Evolutionary conservation across 2,113 vertebrate species (phyloP).

Genomic region (Lepidothrix coronata): DNA sequence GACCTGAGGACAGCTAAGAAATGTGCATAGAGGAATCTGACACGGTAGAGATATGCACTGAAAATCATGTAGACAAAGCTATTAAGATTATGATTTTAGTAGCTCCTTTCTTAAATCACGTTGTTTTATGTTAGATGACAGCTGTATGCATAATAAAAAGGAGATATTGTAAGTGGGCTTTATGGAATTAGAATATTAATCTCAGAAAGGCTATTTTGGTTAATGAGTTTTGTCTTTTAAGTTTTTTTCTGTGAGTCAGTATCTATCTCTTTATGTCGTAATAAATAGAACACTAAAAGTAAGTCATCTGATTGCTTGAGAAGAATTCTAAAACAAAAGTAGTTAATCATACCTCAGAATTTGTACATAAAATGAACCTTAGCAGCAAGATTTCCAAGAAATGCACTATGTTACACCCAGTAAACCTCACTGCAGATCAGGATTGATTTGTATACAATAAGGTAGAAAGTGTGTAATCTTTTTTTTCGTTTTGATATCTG

Average conservation of each 20-base stretch:
- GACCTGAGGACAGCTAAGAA: background rate
- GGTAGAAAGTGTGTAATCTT: background rate
- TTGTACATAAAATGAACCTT: background rate
- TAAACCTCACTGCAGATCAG: background rate
- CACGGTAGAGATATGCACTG: background rate
- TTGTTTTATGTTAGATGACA: constrained; percentile 18
- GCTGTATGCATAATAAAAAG: background rate
- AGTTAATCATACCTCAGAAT: background rate
- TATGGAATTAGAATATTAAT: constrained; percentile 26
- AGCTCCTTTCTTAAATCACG: background rate
- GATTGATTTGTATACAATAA: background rate
- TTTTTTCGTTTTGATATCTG: background rate
- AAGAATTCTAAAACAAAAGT: background rate
- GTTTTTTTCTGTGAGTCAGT: background rate
- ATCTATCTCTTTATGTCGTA: background rate
- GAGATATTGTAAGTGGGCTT: background rate
- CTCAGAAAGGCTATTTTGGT: constrained; percentile 8
- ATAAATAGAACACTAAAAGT: background rate
- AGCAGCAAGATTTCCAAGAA: background rate
- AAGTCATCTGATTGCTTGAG: background rate
- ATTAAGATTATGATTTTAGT: background rate
- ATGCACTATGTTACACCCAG: background rate
- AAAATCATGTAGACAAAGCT: background rate
- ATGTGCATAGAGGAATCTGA: background rate
- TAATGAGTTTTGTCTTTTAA: background rate